Evolutionary conservation across 92 coral and sea anemone species (phyloP), one percentile per base, ranked within the genome.

Genomic region (Blastomussa wellsi): DNA sequence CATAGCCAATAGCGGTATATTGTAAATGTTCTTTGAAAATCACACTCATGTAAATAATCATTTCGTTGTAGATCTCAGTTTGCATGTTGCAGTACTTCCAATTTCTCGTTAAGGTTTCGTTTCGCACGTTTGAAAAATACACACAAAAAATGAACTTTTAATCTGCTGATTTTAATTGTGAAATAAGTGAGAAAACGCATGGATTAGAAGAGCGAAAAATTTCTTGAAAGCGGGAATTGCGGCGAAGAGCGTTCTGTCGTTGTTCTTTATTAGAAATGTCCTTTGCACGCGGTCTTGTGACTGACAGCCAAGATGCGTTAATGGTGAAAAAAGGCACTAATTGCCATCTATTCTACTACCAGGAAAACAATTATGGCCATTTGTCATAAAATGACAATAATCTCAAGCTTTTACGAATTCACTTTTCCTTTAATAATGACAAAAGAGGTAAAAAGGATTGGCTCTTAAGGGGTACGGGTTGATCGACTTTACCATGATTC

Each of bases 381-480:
- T 82, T 82, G 86, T 82, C 78, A 82, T 16, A 52, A 82, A 82
- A 82, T 71, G 86, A 72, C 86, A 82, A 35, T 22, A 70, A 82
- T 82, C 26, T 64, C 37, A 72, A 53, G 53, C 55, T 72, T 51
- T 52, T 36, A 22, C 47, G 69, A 72, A 82, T 82, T 71, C 55
- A 53, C 64, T 24, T 52, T 35, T 70, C 20, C 31, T 67, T 67
- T 22, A 26, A 42, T 22, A 35, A 44, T 79, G 70, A 39, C 55
- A 79, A 64, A 64, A 33, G 77, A 15, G 37, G 57, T 2, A 41
- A 71, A 36, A 57, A 57, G 65, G 52, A 48, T 42, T 44, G 24
- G 33, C 49, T 48, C n/a, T 26, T 53, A 62, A 26, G 62, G 32
- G 10, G 15, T 0, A 24, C 19, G 42, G 28, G 12, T 65, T 31